phyloP scores from a whole-genome alignment of 2,888 invertebrate species.

The Vesta saturnalis region DNA sequence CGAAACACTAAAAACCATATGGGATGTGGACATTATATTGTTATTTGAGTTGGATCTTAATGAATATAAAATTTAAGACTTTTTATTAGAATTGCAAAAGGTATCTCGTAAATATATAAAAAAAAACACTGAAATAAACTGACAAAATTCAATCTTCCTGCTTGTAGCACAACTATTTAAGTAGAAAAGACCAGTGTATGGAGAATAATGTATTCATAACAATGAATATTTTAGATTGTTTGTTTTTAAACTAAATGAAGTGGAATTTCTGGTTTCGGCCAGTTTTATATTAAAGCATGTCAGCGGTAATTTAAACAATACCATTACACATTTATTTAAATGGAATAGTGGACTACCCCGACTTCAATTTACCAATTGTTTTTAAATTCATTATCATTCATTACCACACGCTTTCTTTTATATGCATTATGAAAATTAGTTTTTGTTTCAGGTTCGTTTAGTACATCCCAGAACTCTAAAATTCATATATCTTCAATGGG shows the following conservation, averaged over 20 bases:
- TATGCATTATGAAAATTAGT: background rate
- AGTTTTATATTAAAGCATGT: too few species aligned
- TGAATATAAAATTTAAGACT: conserved; percentile 6
- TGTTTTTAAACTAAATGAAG: background rate
- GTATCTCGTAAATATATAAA: too few species aligned
- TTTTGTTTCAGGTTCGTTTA: background rate
- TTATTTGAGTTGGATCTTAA: conserved; percentile 20
- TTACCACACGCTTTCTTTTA: too few species aligned
- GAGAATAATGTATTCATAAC: background rate
- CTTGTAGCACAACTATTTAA: too few species aligned
- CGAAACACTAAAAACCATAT: conserved; percentile 46
- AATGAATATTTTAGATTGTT: background rate
- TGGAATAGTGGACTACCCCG: too few species aligned
- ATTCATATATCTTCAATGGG: background rate
- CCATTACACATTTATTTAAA: too few species aligned
- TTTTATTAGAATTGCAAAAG: background rate
- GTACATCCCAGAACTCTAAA: background rate
- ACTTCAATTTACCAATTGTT: too few species aligned
- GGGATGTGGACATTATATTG: conserved; percentile 33
- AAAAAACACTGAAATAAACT: background rate
- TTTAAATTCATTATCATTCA: too few species aligned
- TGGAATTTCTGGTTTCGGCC: background rate
- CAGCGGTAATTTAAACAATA: too few species aligned
- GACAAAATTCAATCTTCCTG: background rate
- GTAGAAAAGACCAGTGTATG: too few species aligned